phyloP scores from a whole-genome alignment of 2,797 vertebrate genomes.

The Amblyopsis hoosieri region DNA sequence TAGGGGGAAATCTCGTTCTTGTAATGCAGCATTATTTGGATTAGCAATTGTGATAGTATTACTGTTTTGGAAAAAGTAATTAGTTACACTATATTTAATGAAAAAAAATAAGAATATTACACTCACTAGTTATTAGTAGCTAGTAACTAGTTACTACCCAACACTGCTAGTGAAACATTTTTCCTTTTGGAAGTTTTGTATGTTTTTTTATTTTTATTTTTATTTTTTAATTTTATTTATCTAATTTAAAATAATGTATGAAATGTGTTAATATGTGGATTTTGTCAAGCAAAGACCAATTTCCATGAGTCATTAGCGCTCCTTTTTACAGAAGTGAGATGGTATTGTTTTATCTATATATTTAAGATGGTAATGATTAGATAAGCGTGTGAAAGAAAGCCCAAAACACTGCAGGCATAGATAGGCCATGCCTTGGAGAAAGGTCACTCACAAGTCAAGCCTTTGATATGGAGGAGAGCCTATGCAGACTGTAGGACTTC shows the following conservation, averaged over 20 bases:
- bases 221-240: background rate
- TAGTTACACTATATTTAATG: no score
- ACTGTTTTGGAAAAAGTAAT: no score
- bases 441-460: conserved; percentile 42
- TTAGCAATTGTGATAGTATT: no score
- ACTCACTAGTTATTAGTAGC: no score
- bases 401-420: conserved; percentile 1
- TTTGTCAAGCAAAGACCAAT: background rate
- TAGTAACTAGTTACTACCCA: no score
- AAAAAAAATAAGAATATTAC: no score
- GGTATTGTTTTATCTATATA: conserved; percentile 1
- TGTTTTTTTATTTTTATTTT: background rate
- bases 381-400: conserved; percentile 1
- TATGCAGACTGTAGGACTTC: conserved; percentile 43
- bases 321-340: background rate
- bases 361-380: conserved; percentile 11
- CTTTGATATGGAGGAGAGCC: conserved; percentile 51
- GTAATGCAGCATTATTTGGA: no score
- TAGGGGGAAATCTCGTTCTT: no score
- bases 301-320: background rate
- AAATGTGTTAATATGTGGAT: background rate
- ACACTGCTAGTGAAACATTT: background rate
- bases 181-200: background rate
- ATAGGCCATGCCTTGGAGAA: background rate
- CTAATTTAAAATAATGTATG: no score